Conservation (phyloP, 2,113 vertebrate genomes). For the Ciconia stormi region DNA sequence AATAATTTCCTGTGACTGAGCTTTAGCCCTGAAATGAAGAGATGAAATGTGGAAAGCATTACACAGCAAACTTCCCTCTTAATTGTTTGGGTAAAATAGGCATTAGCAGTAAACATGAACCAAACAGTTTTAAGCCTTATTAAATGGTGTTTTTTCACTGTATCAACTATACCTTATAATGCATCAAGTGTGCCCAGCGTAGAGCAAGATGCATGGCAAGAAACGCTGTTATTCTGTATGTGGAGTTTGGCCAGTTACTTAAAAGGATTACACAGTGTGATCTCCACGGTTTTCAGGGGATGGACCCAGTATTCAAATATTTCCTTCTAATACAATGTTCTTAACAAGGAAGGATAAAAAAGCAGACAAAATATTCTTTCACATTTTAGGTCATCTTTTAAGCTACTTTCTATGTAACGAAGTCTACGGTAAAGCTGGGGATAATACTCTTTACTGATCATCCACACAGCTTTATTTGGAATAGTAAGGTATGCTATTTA, state of each 20-base stretch:
- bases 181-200: neutral
- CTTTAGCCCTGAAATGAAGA: neutral
- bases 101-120: neutral
- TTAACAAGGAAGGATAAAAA: neutral
- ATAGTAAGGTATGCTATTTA: neutral
- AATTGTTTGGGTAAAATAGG: neutral
- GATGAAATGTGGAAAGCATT: neutral
- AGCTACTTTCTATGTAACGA: neutral
- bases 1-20: neutral
- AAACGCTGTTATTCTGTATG: neutral
- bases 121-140: neutral
- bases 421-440: neutral
- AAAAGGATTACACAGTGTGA: slow-evolving; percentile 46
- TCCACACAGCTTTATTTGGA: neutral
- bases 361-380: neutral
- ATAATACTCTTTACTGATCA: neutral
- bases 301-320: neutral
- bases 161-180: neutral
- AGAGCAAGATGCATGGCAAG: neutral
- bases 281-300: neutral
- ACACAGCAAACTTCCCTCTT: neutral
- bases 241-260: slow-evolving; percentile 15
- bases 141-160: neutral
- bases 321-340: neutral
- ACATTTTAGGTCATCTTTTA: neutral